These are phyloP conservation scores for Leuciscus waleckii DNA, from an alignment of 2,797 vertebrate species.

Conservation along the genomic window DNA sequence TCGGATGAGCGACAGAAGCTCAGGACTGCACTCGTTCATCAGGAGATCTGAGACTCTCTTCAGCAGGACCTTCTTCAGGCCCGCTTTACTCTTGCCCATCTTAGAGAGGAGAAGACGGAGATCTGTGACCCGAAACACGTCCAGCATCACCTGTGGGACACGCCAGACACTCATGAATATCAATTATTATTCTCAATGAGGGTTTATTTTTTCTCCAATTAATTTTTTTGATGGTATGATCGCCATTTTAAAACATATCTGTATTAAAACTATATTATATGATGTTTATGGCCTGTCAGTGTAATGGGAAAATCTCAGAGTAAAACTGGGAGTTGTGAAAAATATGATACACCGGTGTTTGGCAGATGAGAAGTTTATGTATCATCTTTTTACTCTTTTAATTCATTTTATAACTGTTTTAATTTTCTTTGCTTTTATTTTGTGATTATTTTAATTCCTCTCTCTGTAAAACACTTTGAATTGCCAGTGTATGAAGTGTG, in stretches of 20 bases:
- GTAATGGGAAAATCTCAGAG: too few species aligned
- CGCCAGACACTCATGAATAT: too few species aligned
- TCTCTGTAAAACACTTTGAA: too few species aligned
- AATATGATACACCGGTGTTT: too few species aligned
- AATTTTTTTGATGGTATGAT: not conserved
- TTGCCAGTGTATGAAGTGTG: too few species aligned
- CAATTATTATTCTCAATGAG: not conserved
- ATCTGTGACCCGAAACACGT: conserved; percentile 85
- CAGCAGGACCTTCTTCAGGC: conserved; percentile 85
- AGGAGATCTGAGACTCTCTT: conserved; percentile 82
- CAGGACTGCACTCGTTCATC: conserved; percentile 82
- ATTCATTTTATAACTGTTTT: too few species aligned
- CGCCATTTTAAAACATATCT: not conserved
- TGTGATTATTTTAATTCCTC: too few species aligned
- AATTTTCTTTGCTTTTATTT: too few species aligned
- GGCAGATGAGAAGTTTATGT: too few species aligned
- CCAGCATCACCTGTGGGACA: conserved; percentile 81
- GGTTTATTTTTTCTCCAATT: not conserved
- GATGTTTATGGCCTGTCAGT: not conserved
- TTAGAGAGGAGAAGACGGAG: conserved; percentile 85
- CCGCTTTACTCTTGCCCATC: conserved; percentile 85
- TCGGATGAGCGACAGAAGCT: conserved; percentile 85
- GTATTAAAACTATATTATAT: not conserved
- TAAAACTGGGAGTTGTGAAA: too few species aligned
- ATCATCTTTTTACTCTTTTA: too few species aligned